Conservation (phyloP, 2,797 vertebrate species). For the Anableps anableps region DNA sequence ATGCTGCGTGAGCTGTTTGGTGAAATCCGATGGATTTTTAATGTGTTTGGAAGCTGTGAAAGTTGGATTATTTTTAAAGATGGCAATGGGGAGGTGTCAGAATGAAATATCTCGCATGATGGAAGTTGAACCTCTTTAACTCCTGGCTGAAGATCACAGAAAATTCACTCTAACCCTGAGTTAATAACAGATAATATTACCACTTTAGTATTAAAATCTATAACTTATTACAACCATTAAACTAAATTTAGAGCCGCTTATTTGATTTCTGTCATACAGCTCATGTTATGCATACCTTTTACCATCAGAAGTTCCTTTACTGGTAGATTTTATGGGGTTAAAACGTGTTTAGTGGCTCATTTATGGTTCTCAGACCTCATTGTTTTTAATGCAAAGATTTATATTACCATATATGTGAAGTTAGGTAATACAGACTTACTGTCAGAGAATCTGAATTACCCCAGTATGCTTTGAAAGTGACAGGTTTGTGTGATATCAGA, state of each 20-base stretch:
- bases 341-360: neutral
- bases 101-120: neutral
- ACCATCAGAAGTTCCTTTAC: neutral
- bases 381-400: neutral
- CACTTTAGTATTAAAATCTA: neutral
- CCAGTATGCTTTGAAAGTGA: neutral
- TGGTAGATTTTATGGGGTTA: neutral
- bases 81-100: slow-evolving; percentile 13
- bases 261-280: too few species aligned
- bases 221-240: neutral
- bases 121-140: slow-evolving; percentile 17
- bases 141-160: neutral
- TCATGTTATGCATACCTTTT: neutral
- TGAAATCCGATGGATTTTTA: slow-evolving; percentile 46
- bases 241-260: neutral
- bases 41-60: slow-evolving; percentile 23
- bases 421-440: slow-evolving; percentile 1
- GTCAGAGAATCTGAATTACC: neutral
- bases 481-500: neutral
- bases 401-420: neutral
- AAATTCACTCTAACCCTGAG: neutral
- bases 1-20: slow-evolving; percentile 36
- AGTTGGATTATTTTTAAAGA: slow-evolving; percentile 19
- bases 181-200: neutral
- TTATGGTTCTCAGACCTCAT: neutral